Conservation (phyloP, 2,113 vertebrate species). For the Polypterus senegalus region DNA sequence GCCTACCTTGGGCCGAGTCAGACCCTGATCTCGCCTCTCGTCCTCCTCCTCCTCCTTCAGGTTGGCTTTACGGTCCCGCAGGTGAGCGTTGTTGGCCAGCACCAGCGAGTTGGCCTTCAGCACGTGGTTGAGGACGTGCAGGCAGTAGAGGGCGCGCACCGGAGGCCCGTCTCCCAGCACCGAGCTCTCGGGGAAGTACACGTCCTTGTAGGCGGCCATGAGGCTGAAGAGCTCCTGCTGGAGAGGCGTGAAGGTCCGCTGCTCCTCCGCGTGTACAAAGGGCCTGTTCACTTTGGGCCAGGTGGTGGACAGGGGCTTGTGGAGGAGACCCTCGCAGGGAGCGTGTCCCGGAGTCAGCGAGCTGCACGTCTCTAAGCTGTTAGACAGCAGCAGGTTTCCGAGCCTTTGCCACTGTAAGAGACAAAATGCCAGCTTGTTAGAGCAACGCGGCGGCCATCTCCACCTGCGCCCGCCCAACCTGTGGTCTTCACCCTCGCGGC, state of each 20-base stretch:
- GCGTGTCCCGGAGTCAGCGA: conserved; percentile 34
- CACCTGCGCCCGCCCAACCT: too few species aligned
- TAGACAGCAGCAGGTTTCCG: conserved; percentile 59
- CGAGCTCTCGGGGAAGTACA: conserved; percentile 68
- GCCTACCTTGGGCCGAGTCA: conserved; percentile 87
- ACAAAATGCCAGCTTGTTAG: background rate
- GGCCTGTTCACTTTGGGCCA: conserved; percentile 59
- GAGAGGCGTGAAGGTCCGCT: conserved; percentile 44
- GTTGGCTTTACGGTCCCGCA: conserved; percentile 44
- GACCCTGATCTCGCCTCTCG: conserved; percentile 78
- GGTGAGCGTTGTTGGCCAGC: conserved; percentile 66
- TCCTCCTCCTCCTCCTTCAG: conserved; percentile 38
- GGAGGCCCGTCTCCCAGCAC: conserved; percentile 61
- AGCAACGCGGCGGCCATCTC: too few species aligned
- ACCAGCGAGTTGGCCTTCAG: conserved; percentile 85
- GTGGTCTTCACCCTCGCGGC: too few species aligned
- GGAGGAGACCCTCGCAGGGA: conserved; percentile 50
- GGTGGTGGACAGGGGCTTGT: conserved; percentile 59
- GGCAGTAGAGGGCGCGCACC: conserved; percentile 67
- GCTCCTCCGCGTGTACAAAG: conserved; percentile 25
- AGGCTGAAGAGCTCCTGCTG: conserved; percentile 80
- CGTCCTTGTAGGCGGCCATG: conserved; percentile 77
- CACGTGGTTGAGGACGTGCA: conserved; percentile 81
- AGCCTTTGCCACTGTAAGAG: conserved; percentile 65
- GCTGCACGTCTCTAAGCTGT: conserved; percentile 46